Percentiles rank a stretch among this genome's conserved stretches.
phyloP scores from a whole-genome alignment of 2,113 vertebrate genomes.

The Eretmochelys imbricata region DNA sequence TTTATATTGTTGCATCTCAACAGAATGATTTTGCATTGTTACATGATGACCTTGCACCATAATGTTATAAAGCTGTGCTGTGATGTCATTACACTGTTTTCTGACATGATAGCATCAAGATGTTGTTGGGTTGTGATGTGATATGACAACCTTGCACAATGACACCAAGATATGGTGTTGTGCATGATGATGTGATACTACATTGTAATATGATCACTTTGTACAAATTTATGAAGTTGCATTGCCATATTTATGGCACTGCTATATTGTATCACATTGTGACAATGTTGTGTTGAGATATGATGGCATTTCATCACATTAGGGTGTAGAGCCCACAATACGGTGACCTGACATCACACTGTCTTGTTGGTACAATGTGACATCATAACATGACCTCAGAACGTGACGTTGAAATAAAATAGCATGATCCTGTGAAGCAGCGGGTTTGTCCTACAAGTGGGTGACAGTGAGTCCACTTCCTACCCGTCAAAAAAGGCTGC shows the following conservation, averaged over 20 bases:
- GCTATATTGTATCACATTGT: background rate
- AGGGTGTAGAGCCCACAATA: background rate
- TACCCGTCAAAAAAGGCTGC: background rate
- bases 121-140: background rate
- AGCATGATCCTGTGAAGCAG: background rate
- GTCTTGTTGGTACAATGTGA: background rate
- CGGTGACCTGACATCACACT: background rate
- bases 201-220: background rate
- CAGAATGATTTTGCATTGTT: background rate
- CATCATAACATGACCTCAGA: background rate
- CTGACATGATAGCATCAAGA: background rate
- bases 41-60: background rate
- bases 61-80: background rate
- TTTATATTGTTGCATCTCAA: background rate
- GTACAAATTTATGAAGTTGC: background rate
- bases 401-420: background rate
- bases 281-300: background rate
- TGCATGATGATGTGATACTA: background rate
- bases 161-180: background rate
- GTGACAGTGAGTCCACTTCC: accelerated
- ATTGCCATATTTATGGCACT: background rate
- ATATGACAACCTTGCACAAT: background rate
- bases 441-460: accelerated
- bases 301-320: background rate
- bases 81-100: background rate